Conservation (phyloP, 2,113 vertebrate species). For the Paralichthys olivaceus region DNA sequence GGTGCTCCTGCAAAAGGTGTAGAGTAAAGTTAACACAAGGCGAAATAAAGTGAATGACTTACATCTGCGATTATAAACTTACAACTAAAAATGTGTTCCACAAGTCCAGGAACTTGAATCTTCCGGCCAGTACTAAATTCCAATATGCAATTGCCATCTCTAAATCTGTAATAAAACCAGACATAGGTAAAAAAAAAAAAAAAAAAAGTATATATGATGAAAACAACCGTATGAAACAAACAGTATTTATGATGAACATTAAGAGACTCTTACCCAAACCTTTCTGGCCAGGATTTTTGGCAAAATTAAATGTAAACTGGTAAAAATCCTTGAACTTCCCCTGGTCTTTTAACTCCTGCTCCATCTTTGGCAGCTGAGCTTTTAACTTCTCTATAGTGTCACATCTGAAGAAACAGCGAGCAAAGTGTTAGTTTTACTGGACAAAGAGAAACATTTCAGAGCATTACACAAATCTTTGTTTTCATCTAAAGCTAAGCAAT, state of each 20-base stretch:
- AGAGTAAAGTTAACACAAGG: not conserved
- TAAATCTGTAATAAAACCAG: constrained; percentile 86
- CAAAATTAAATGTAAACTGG: constrained; percentile 97
- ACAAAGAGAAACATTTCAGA: not conserved
- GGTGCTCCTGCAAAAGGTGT: constrained; percentile 85
- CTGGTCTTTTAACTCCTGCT: constrained; percentile 92
- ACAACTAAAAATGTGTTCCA: constrained; percentile 97
- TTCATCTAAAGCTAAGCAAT: not conserved
- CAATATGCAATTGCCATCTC: constrained; percentile 98
- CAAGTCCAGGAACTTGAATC: constrained; percentile 95
- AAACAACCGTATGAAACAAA: constrained; percentile 25
- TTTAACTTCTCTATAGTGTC: constrained; percentile 92
- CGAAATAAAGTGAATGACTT: not conserved
- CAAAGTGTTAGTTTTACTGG: not conserved
- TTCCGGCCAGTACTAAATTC: constrained; percentile 95
- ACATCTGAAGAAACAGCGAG: constrained; percentile 82
- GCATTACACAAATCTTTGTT: not conserved
- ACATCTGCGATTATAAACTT: constrained; percentile 73
- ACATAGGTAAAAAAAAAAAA: not conserved
- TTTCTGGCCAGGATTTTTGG: constrained; percentile 95
- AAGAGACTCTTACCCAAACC: constrained; percentile 87
- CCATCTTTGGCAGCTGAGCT: constrained; percentile 90
- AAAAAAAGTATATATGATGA: not conserved
- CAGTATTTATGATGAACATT: not conserved
- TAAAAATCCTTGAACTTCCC: constrained; percentile 95